A percentile compares a stretch with the other conserved stretches of the same genome.
Evolutionary conservation across 2,113 vertebrate genomes (phyloP).

Genomic region (Austrofundulus limnaeus): DNA sequence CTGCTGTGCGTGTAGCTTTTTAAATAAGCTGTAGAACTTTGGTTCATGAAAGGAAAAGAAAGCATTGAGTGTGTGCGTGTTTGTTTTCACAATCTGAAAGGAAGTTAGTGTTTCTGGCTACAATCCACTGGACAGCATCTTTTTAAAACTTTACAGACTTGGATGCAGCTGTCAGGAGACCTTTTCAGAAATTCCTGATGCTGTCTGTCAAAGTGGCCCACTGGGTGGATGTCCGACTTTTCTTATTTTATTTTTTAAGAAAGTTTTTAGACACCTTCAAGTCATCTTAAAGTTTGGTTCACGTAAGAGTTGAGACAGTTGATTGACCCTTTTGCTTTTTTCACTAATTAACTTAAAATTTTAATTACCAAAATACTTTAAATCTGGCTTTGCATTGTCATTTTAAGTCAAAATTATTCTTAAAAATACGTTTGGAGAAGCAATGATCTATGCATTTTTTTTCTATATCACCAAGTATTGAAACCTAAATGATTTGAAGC

Average conservation of each 20-base stretch:
- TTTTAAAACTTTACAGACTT: slow-evolving; percentile 15
- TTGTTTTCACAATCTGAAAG: slow-evolving; percentile 7
- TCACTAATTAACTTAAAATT: background rate
- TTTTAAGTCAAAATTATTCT: background rate
- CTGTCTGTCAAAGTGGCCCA: slow-evolving; percentile 20
- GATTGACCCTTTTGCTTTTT: background rate
- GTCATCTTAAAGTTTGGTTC: background rate
- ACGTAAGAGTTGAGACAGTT: background rate
- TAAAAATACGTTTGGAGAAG: too few relatives aligned
- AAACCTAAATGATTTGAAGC: too few relatives aligned
- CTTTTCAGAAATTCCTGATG: slow-evolving; percentile 31
- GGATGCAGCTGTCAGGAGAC: slow-evolving; percentile 50
- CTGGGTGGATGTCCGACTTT: slow-evolving; percentile 1
- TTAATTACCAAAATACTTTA: too few relatives aligned
- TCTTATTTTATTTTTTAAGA: too few relatives aligned
- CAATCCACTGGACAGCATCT: slow-evolving; percentile 31
- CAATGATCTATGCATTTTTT: too few relatives aligned
- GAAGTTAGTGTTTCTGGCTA: slow-evolving; percentile 20
- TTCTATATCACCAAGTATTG: too few relatives aligned
- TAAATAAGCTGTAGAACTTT: background rate
- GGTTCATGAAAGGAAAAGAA: background rate
- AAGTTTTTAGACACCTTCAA: background rate
- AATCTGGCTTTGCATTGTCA: too few relatives aligned
- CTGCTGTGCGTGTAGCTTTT: background rate
- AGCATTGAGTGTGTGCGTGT: slow-evolving; percentile 7